phyloP scores from a whole-genome alignment of 1,140 invertebrate genomes.

The Heliconius hermathena region DNA sequence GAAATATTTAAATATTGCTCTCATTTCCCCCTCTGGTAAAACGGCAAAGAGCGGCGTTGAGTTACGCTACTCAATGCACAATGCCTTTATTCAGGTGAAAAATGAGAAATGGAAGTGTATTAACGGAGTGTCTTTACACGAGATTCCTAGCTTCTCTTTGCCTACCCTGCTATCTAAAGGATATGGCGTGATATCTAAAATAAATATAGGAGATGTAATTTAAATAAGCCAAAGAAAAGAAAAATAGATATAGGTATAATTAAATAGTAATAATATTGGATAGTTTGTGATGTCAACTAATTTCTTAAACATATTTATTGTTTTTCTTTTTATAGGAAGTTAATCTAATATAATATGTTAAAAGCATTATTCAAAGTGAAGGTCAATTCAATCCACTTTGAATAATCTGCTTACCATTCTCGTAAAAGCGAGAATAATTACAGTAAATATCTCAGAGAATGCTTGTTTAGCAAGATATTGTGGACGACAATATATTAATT shows the following conservation, averaged over 20 bases:
- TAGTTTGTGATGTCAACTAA: not conserved
- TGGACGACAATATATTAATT: not conserved
- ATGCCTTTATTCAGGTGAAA: too few species aligned
- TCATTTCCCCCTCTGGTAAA: too few species aligned
- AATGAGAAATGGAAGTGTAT: too few species aligned
- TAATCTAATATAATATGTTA: not conserved
- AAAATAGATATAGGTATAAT: not conserved
- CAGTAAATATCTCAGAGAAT: not conserved
- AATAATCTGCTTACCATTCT: not conserved
- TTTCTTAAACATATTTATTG: not conserved
- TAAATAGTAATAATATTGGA: not conserved
- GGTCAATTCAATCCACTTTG: slow-evolving; percentile 4
- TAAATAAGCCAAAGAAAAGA: not conserved
- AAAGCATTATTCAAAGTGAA: slow-evolving; percentile 11
- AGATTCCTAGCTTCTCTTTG: too few species aligned
- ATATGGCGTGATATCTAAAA: too few species aligned
- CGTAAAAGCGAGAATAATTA: not conserved
- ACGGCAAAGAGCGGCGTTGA: too few species aligned
- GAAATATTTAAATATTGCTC: too few species aligned
- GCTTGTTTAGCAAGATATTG: not conserved
- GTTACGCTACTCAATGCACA: too few species aligned
- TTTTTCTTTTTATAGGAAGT: not conserved
- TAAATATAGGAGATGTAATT: not conserved
- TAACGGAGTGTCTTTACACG: too few species aligned
- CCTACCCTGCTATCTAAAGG: too few species aligned